These are phyloP conservation scores for Drosophila colorata DNA, from an alignment of 2,888 invertebrate genomes.

Conservation along the genomic window DNA sequence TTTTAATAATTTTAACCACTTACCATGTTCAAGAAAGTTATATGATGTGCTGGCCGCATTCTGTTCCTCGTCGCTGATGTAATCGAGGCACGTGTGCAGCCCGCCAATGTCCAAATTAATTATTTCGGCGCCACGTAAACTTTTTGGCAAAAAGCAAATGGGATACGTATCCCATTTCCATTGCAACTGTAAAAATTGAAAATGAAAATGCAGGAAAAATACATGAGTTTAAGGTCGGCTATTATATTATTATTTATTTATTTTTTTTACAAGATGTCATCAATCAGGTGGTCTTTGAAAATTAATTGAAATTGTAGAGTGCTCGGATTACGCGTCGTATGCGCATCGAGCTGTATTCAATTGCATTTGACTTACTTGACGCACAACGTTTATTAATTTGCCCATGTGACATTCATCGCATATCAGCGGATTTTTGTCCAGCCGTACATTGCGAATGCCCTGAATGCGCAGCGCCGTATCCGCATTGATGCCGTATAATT, in stretches of 20 bases:
- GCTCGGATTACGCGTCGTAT: constrained; percentile 8
- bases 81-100: constrained; percentile 84
- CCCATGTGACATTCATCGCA: constrained; percentile 86
- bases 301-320: constrained; percentile 49
- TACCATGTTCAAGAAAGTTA: constrained; percentile 87
- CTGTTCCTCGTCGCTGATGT: constrained; percentile 86
- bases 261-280: constrained; percentile 21
- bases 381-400: constrained; percentile 84
- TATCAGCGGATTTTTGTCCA: constrained; percentile 85
- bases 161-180: constrained; percentile 85
- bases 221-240: not conserved
- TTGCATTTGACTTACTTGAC: constrained; percentile 81
- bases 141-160: constrained; percentile 85
- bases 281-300: constrained; percentile 45
- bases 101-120: constrained; percentile 84
- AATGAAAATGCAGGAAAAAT: constrained; percentile 2
- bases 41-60: constrained; percentile 86
- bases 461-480: constrained; percentile 83
- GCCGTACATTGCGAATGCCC: constrained; percentile 84
- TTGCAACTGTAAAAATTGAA: constrained; percentile 73
- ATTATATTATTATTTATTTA: not conserved
- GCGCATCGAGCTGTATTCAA: constrained; percentile 2
- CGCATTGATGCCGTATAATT: constrained; percentile 87
- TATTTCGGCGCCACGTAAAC: constrained; percentile 84
- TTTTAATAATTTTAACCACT: constrained; percentile 25